Percentiles rank a stretch among this genome's conserved stretches.
Conservation (phyloP, 2,888 invertebrate genomes). For the Mythimna loreyi region DNA sequence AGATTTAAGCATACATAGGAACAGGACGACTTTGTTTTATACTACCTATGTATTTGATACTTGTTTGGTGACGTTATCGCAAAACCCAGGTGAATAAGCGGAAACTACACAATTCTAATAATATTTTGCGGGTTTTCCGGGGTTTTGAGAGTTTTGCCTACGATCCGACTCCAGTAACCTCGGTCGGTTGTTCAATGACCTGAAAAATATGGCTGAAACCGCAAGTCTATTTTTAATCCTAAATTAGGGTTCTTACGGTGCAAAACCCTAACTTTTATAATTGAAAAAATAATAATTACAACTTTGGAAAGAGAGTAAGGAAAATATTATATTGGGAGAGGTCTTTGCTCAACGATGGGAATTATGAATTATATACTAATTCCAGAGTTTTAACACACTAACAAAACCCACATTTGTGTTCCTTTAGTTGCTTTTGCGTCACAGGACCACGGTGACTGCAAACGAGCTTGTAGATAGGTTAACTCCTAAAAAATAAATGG, state of each 20-base stretch:
- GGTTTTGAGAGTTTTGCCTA: background rate
- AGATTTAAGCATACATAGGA: no score
- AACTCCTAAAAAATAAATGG: no score
- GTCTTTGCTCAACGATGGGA: background rate
- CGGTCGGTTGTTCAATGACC: background rate
- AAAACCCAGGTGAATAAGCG: constrained; percentile 30
- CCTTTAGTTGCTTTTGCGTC: no score
- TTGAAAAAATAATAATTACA: no score
- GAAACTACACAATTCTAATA: constrained; percentile 10
- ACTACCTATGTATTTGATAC: no score
- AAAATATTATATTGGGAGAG: background rate
- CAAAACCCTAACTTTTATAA: background rate
- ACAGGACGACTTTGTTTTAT: no score
- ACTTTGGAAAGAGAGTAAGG: background rate
- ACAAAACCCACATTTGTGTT: no score
- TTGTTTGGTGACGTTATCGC: constrained; percentile 31
- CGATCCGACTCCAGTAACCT: background rate
- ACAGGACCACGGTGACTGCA: no score
- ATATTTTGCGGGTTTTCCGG: background rate
- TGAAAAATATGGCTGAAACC: background rate
- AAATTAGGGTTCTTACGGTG: background rate
- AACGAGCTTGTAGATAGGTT: no score
- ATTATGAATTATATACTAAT: no score
- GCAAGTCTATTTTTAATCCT: background rate
- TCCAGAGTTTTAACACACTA: no score